A percentile compares a stretch with the other conserved stretches of the same genome.
These are phyloP conservation scores for Leuciscus idus DNA, from an alignment of 2,113 vertebrate genomes.

Conservation along the genomic window DNA sequence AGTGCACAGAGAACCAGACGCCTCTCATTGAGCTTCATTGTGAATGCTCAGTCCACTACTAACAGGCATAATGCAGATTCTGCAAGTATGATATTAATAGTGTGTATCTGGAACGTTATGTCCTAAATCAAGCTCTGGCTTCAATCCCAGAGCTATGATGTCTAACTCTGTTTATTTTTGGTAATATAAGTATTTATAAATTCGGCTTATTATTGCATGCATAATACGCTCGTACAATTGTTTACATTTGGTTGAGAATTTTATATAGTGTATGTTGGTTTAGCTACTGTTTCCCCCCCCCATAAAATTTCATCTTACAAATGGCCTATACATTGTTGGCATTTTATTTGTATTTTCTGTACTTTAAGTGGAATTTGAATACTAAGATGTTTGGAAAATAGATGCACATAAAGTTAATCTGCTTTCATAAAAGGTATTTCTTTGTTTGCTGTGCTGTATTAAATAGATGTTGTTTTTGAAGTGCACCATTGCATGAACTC, in stretches of 20 bases:
- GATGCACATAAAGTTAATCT: not conserved
- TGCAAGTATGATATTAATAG: not conserved
- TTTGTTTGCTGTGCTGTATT: not conserved
- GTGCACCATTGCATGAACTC: not conserved
- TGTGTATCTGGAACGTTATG: not conserved
- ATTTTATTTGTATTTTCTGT: not conserved
- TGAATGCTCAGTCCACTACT: slow-evolving; percentile 3
- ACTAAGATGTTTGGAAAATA: not conserved
- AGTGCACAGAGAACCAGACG: slow-evolving; percentile 73
- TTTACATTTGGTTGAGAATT: not conserved
- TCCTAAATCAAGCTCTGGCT: not conserved
- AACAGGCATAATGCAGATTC: not conserved
- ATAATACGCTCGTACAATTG: not conserved
- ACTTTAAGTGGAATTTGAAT: not conserved
- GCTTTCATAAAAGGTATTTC: not conserved
- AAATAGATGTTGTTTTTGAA: slow-evolving; percentile 1
- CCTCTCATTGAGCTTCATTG: slow-evolving; percentile 16
- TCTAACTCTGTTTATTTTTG: not conserved
- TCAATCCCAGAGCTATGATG: not conserved
- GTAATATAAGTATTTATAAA: not conserved
- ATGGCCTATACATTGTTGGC: not conserved
- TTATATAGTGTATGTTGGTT: not conserved
- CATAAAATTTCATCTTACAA: not conserved
- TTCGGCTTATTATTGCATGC: not conserved
- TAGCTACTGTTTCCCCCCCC: not conserved